phyloP scores from a whole-genome alignment of 2,888 invertebrate species.

The Formica aserva region DNA sequence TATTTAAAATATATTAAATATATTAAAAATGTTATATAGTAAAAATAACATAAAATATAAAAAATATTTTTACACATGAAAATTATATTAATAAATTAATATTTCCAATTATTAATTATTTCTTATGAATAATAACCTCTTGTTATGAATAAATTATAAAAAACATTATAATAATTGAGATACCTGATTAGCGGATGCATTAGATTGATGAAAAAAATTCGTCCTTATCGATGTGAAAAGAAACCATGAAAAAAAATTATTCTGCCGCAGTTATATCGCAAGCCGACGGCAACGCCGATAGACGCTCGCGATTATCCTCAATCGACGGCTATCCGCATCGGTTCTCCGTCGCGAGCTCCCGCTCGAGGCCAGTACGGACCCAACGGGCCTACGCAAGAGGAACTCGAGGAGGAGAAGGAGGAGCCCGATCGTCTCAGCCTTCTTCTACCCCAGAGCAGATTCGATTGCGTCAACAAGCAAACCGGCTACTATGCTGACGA shows the following conservation, averaged over 20 bases:
- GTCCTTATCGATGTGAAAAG: neutral
- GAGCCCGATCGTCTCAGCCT: slow-evolving; percentile 94
- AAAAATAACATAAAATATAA: too few species aligned
- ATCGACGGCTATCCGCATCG: slow-evolving; percentile 71
- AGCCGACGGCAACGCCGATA: slow-evolving; percentile 68
- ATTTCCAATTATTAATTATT: neutral
- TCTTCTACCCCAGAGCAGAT: slow-evolving; percentile 93
- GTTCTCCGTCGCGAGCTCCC: slow-evolving; percentile 58
- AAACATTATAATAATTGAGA: neutral
- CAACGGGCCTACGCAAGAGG: slow-evolving; percentile 69
- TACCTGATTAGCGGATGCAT: too few species aligned
- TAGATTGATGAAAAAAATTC: too few species aligned
- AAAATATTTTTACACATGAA: neutral
- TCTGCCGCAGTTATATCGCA: slow-evolving; percentile 77
- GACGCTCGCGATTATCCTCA: slow-evolving; percentile 75
- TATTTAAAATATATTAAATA: neutral
- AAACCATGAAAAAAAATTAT: too few species aligned
- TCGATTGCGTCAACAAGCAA: slow-evolving; percentile 92
- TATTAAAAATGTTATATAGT: too few species aligned
- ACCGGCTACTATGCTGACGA: slow-evolving; percentile 97
- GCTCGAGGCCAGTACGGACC: slow-evolving; percentile 20
- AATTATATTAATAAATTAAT: neutral
- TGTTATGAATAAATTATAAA: too few species aligned
- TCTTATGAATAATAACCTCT: too few species aligned
- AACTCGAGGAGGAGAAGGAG: slow-evolving; percentile 92